Evolutionary conservation across 2,797 vertebrate genomes (phyloP).

Genomic region (Phoebastria nigripes): DNA sequence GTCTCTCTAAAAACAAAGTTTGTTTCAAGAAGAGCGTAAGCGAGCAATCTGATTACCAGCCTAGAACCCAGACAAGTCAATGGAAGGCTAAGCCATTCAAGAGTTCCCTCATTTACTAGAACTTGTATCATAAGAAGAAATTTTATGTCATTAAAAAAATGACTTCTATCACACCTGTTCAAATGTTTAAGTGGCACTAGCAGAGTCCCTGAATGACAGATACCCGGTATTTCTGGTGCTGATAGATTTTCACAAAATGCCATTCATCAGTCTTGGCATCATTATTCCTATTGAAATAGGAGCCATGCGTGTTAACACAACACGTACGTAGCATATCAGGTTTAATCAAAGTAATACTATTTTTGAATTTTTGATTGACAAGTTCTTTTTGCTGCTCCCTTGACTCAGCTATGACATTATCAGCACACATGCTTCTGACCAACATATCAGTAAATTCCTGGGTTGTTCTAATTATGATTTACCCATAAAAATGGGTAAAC

Average conservation of each 20-base stretch:
- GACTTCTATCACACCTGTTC: neutral
- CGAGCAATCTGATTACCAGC: neutral
- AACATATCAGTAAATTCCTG: neutral
- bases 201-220: neutral
- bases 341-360: neutral
- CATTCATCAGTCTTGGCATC: neutral
- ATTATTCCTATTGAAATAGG: neutral
- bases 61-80: neutral
- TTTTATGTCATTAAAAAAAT: neutral
- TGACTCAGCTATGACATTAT: neutral
- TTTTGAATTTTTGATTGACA: neutral
- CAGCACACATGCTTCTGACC: neutral
- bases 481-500: neutral
- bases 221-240: neutral
- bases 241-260: neutral
- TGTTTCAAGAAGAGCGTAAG: neutral
- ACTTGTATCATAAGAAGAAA: neutral
- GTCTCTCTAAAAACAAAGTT: neutral
- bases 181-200: neutral
- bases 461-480: neutral
- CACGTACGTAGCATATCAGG: fast-evolving
- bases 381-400: neutral
- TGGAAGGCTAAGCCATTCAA: neutral
- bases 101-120: neutral
- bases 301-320: neutral